Conservation (phyloP, 2,797 vertebrate species). For the Coilia nasus region DNA sequence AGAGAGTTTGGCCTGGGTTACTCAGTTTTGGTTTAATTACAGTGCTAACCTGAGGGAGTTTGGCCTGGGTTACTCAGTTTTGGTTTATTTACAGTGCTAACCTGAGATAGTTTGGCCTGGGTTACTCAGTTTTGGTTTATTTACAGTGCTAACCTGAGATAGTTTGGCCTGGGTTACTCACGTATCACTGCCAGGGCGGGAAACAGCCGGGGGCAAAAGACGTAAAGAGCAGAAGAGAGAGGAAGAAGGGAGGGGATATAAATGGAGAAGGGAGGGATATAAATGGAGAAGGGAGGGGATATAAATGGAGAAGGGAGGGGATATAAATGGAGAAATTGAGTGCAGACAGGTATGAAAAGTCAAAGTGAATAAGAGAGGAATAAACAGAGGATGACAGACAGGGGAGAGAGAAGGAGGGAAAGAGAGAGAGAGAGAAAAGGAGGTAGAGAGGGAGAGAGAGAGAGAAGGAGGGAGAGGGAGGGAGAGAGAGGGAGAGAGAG, state of each 20-base stretch:
- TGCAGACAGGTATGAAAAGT: background rate
- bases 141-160: constrained; percentile 34
- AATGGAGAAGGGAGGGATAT: too few species aligned
- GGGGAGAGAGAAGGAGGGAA: too few species aligned
- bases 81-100: too few species aligned
- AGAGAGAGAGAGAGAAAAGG: too few species aligned
- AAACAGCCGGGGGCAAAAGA: background rate
- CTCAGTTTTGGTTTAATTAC: too few species aligned
- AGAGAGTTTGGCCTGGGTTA: too few species aligned
- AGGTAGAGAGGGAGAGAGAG: background rate
- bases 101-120: constrained; percentile 27
- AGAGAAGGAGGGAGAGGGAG: too few species aligned
- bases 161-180: constrained; percentile 32
- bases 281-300: too few species aligned
- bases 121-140: constrained; percentile 46
- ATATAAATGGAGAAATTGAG: background rate
- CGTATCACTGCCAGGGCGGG: background rate
- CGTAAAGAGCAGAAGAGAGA: background rate
- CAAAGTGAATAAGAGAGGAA: background rate
- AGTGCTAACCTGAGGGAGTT: too few species aligned
- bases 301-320: too few species aligned
- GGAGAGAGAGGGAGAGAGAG: too few species aligned
- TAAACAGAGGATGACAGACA: background rate
- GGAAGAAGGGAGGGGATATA: background rate
- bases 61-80: too few species aligned